phyloP scores from a whole-genome alignment of 2,797 vertebrate genomes.

The Coregonus suidteri region DNA sequence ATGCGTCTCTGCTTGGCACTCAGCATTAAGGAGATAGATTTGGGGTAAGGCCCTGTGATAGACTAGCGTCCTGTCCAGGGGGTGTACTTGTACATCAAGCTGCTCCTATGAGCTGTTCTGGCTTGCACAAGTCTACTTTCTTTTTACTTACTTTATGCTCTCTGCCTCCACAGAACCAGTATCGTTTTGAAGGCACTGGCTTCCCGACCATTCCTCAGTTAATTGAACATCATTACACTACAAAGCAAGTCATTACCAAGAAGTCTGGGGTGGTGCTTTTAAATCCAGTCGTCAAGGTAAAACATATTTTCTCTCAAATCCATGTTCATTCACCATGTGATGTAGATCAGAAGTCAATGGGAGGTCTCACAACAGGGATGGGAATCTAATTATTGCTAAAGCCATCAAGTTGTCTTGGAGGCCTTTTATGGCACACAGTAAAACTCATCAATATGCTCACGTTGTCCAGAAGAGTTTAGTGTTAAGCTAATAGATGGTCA shows the following conservation, averaged over 20 bases:
- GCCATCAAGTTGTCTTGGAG: not conserved
- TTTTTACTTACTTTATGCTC: not conserved
- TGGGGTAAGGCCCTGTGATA: too few relatives aligned
- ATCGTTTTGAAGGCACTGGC: slow-evolving; percentile 94
- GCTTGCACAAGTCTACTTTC: too few relatives aligned
- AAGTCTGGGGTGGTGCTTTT: slow-evolving; percentile 93
- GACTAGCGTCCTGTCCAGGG: too few relatives aligned
- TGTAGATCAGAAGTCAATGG: not conserved
- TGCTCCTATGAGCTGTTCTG: too few relatives aligned
- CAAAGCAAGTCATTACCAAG: slow-evolving; percentile 97
- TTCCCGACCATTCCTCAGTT: slow-evolving; percentile 95
- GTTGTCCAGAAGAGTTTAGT: not conserved
- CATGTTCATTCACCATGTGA: not conserved
- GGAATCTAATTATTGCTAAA: not conserved
- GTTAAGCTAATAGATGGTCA: not conserved
- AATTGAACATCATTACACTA: slow-evolving; percentile 92
- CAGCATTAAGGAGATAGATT: too few relatives aligned
- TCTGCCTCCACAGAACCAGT: slow-evolving; percentile 80
- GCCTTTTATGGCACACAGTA: not conserved
- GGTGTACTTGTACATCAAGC: too few relatives aligned
- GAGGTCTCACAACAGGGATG: not conserved
- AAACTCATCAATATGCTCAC: not conserved
- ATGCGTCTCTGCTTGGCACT: too few relatives aligned
- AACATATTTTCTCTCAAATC: not conserved
- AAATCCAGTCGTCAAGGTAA: slow-evolving; percentile 91